phyloP scores from a whole-genome alignment of 2,797 vertebrate species.

The Lagothrix lagotricha region DNA sequence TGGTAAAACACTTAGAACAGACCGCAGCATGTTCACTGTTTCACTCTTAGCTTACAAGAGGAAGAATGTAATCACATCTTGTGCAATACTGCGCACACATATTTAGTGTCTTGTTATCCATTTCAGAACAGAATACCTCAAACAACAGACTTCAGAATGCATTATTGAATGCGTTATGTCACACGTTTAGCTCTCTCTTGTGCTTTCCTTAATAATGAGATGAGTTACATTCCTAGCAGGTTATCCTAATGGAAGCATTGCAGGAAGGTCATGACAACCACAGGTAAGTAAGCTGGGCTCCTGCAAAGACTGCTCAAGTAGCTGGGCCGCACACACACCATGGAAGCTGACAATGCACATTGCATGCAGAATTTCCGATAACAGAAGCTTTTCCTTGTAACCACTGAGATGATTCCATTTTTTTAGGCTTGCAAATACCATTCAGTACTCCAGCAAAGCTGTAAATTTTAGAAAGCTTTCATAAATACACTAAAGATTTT shows the following conservation, averaged over 20 bases:
- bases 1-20: constrained; percentile 35
- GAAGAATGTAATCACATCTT: background rate
- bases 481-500: constrained; percentile 54
- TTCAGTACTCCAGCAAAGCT: constrained; percentile 31
- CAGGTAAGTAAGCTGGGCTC: background rate
- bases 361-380: constrained; percentile 25
- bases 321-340: constrained; percentile 34
- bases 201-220: constrained; percentile 32
- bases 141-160: constrained; percentile 31
- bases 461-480: constrained; percentile 52
- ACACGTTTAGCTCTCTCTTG: background rate
- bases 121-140: background rate
- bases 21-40: background rate
- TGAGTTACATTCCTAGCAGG: constrained; percentile 41
- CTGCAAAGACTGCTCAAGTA: background rate
- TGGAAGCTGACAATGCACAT: background rate
- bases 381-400: constrained; percentile 61
- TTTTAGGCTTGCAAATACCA: constrained; percentile 62
- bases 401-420: constrained; percentile 49
- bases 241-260: background rate
- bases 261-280: background rate
- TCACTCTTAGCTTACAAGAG: background rate
- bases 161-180: background rate
- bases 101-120: constrained; percentile 31
- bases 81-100: background rate